phyloP scores from a whole-genome alignment of 92 coral and sea anemone species.

The Hydrozoanthus gracilis region DNA sequence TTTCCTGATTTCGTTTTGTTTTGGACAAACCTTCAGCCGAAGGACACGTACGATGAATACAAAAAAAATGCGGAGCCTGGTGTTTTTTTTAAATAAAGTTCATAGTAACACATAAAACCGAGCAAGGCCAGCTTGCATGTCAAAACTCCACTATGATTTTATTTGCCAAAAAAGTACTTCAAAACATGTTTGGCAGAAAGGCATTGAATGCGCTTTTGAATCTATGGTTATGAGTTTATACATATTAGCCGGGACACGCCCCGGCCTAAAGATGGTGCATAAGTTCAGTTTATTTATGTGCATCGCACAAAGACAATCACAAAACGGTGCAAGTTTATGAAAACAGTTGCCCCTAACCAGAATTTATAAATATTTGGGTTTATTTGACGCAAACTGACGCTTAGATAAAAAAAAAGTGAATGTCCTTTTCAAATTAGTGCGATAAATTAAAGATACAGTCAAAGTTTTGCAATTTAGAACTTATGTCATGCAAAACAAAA shows the following conservation, averaged over 20 bases:
- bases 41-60: not conserved
- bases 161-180: not conserved
- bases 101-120: not conserved
- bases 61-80: not conserved
- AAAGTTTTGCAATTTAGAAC: too few species aligned
- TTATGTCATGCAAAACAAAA: too few species aligned
- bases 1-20: not conserved
- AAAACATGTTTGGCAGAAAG: slow-evolving; percentile 14
- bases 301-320: slow-evolving; percentile 17
- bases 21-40: not conserved
- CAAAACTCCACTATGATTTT: not conserved
- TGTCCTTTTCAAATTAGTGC: too few species aligned
- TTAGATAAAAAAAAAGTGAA: too few species aligned
- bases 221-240: not conserved
- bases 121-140: slow-evolving; percentile 41
- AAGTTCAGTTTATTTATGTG: not conserved
- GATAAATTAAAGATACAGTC: too few species aligned
- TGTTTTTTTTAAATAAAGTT: not conserved
- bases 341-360: not conserved
- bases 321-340: slow-evolving; percentile 28
- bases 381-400: not conserved
- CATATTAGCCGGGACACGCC: too few species aligned
- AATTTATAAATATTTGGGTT: not conserved
- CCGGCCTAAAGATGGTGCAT: not conserved
- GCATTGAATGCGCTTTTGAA: slow-evolving; percentile 32